These are phyloP conservation scores for Mobula hypostoma DNA, from an alignment of 2,113 vertebrate genomes.

Conservation along the genomic window DNA sequence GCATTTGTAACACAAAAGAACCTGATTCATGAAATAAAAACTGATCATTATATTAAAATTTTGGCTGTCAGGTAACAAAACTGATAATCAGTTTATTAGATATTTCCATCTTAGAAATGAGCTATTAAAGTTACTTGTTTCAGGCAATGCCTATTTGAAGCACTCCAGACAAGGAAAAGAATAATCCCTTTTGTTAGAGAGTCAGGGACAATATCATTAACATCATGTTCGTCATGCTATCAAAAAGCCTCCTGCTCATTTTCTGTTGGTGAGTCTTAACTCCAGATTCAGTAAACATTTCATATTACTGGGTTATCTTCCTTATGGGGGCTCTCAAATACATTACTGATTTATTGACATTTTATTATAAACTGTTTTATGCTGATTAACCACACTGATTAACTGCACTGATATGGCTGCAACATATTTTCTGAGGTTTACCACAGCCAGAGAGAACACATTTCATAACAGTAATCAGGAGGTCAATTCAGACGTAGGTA, in stretches of 20 bases:
- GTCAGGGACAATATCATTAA: not conserved
- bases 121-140: not conserved
- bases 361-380: not conserved
- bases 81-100: not conserved
- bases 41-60: not conserved
- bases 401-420: not conserved
- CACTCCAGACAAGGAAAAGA: not conserved
- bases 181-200: not conserved
- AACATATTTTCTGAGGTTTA: not conserved
- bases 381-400: not conserved
- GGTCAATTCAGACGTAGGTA: not conserved
- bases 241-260: not conserved
- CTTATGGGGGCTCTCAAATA: too few relatives aligned
- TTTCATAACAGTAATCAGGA: not conserved
- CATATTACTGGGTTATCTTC: not conserved
- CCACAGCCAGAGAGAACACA: not conserved
- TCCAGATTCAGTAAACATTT: not conserved
- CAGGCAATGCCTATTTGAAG: not conserved
- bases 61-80: not conserved
- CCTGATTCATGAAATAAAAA: not conserved
- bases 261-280: not conserved
- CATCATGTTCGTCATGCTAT: not conserved
- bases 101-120: not conserved
- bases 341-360: not conserved
- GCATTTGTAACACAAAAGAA: not conserved